A percentile compares a stretch with the other conserved stretches of the same genome.
Conservation (phyloP, 2,797 vertebrate genomes). For the Hipposideros larvatus region DNA sequence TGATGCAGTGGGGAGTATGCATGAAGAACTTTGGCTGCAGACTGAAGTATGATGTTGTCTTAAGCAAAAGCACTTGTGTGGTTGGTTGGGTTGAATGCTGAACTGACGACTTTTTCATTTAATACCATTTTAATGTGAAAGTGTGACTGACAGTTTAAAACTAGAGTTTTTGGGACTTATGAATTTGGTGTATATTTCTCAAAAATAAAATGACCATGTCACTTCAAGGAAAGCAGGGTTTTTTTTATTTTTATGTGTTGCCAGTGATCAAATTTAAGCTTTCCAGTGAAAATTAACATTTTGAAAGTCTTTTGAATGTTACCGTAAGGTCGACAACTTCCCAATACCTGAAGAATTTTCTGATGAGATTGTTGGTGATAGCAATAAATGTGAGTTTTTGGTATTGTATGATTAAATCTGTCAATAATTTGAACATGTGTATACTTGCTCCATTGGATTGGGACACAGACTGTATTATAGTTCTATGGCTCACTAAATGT, state of each 20-base stretch:
- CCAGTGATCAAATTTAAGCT: neutral
- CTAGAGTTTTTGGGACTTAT: neutral
- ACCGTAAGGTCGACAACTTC: neutral
- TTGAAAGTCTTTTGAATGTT: neutral
- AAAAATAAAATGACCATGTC: neutral
- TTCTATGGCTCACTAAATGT: neutral
- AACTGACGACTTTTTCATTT: neutral
- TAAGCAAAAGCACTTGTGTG: neutral
- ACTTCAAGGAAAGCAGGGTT: neutral
- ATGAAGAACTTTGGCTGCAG: neutral
- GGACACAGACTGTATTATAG: neutral
- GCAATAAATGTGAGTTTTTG: neutral
- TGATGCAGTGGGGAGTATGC: neutral
- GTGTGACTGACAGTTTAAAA: neutral
- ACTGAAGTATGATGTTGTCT: neutral
- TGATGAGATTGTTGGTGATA: neutral
- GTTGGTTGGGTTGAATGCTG: neutral
- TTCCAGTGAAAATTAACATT: neutral
- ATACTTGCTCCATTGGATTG: neutral
- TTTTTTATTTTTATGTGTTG: neutral
- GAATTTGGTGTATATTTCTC: neutral
- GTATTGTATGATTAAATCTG: neutral
- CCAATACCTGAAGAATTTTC: neutral
- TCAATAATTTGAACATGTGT: neutral
- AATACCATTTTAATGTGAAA: neutral